phyloP scores from a whole-genome alignment of 2,113 vertebrate species.

The Lepisosteus osseus region DNA sequence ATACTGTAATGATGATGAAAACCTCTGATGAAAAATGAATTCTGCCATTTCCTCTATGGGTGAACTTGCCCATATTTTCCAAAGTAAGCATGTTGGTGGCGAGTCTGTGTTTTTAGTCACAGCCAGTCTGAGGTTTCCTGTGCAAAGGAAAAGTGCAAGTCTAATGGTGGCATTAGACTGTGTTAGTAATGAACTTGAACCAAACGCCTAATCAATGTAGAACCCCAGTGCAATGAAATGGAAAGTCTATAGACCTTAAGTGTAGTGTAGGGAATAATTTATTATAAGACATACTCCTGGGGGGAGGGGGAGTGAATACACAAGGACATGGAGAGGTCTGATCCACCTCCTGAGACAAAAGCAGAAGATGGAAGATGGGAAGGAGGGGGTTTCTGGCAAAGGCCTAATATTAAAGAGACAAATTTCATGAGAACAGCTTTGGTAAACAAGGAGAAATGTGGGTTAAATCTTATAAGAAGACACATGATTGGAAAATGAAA shows the following conservation, averaged over 20 bases:
- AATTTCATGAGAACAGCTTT: not conserved
- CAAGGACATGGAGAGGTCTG: not conserved
- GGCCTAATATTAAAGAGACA: not conserved
- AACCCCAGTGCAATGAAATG: slow-evolving; percentile 64
- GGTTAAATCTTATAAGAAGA: too few species aligned
- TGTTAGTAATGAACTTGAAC: slow-evolving; percentile 73
- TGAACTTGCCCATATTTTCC: too few species aligned
- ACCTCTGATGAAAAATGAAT: too few species aligned
- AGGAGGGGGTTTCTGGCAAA: not conserved
- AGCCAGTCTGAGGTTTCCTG: not conserved
- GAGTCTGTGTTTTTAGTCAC: too few species aligned
- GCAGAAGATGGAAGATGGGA: not conserved
- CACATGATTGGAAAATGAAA: too few species aligned
- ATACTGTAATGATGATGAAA: too few species aligned
- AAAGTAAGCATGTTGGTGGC: too few species aligned
- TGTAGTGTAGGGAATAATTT: slow-evolving; percentile 71
- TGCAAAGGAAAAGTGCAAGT: slow-evolving; percentile 43
- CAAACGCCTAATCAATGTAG: slow-evolving; percentile 66
- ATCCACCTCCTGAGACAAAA: not conserved
- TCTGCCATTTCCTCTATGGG: too few species aligned
- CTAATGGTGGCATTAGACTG: slow-evolving; percentile 63
- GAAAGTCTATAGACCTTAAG: slow-evolving; percentile 66
- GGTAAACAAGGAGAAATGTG: not conserved
- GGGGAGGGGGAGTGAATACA: slow-evolving; percentile 25
- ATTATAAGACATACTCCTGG: slow-evolving; percentile 58